These are phyloP conservation scores for Crotalus helleri DNA, from an alignment of 2,113 vertebrate genomes.

Conservation along the genomic window DNA sequence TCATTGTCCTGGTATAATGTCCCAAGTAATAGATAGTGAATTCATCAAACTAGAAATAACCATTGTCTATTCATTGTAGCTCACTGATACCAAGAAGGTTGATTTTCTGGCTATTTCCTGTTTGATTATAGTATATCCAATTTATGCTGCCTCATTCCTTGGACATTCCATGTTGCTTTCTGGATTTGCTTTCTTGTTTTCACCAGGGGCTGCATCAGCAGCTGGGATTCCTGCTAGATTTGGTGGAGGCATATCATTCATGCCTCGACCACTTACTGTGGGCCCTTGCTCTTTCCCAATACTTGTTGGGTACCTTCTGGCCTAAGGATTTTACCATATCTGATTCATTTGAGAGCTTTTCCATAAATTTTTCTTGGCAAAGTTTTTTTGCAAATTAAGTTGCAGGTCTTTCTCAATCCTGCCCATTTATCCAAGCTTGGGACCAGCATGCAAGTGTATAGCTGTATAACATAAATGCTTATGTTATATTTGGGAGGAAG, in stretches of 20 bases:
- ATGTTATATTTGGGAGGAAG: not conserved
- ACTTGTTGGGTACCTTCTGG: not conserved
- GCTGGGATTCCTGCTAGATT: not conserved
- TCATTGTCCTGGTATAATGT: not conserved
- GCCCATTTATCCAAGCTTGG: too few species aligned
- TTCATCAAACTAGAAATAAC: not conserved
- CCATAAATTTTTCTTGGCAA: not conserved
- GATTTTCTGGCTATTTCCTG: not conserved
- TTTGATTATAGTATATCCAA: not conserved
- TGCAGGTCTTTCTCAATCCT: not conserved
- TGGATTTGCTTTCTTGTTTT: not conserved
- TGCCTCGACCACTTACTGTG: not conserved
- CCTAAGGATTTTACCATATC: not conserved
- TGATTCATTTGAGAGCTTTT: not conserved
- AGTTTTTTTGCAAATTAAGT: not conserved
- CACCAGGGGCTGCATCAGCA: not conserved
- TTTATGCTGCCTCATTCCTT: not conserved
- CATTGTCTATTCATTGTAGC: not conserved
- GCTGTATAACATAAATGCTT: not conserved
- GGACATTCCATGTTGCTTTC: not conserved
- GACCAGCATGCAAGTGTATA: too few species aligned
- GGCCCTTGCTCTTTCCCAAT: not conserved
- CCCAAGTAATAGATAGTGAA: not conserved
- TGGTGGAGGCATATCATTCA: not conserved
- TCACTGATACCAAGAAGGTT: not conserved